These are phyloP conservation scores for Girardinichthys multiradiatus DNA, from an alignment of 2,113 vertebrate genomes.

Conservation along the genomic window DNA sequence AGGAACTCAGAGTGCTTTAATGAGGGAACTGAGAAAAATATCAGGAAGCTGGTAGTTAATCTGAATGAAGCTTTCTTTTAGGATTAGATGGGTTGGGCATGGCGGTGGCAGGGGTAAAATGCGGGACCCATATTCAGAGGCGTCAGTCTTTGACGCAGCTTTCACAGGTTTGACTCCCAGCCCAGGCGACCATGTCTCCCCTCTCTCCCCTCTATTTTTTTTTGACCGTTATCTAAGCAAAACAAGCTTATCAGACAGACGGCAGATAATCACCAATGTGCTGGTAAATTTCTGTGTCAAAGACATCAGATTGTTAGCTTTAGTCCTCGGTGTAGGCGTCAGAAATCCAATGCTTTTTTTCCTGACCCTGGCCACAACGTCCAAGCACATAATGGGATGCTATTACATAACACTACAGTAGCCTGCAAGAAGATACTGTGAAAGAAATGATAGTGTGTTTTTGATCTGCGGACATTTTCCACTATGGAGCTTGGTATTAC, in stretches of 20 bases:
- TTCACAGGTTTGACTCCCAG: too few relatives aligned
- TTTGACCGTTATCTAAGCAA: not conserved
- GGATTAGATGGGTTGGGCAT: not conserved
- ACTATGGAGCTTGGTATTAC: too few relatives aligned
- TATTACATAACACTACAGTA: not conserved
- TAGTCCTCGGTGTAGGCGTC: not conserved
- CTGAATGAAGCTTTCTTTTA: slow-evolving; percentile 10
- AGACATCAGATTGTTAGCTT: not conserved
- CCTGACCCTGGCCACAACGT: not conserved
- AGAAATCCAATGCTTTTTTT: not conserved
- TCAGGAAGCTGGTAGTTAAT: not conserved
- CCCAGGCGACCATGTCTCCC: too few relatives aligned
- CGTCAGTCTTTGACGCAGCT: too few relatives aligned
- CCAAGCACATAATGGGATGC: not conserved
- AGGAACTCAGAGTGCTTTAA: not conserved
- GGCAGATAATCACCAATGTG: not conserved
- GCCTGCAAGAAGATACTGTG: not conserved
- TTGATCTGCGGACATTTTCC: not conserved
- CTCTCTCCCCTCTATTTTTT: too few relatives aligned
- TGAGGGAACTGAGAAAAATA: not conserved
- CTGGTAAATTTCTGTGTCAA: not conserved
- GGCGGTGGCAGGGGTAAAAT: too few relatives aligned
- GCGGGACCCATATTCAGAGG: too few relatives aligned
- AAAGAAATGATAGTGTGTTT: not conserved
- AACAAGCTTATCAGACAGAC: not conserved